Conservation (phyloP, 2,113 vertebrate genomes). For the Laterallus jamaicensis region DNA sequence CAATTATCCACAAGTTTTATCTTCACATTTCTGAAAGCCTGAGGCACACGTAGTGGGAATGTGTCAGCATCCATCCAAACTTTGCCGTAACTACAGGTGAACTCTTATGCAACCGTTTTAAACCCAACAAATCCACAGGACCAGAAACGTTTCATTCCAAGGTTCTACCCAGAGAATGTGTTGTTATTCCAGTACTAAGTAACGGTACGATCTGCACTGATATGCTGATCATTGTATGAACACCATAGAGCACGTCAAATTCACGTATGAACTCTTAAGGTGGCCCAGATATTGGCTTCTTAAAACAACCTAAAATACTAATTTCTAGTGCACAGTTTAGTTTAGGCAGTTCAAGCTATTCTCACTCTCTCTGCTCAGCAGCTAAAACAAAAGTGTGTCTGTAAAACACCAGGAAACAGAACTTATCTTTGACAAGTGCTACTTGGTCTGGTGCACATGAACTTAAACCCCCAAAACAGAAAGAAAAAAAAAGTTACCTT, state of each 20-base stretch:
- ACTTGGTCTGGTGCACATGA: conserved; percentile 47
- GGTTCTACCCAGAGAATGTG: neutral
- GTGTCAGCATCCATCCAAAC: neutral
- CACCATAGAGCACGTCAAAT: neutral
- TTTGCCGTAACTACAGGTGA: neutral
- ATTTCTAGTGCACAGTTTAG: conserved; percentile 22
- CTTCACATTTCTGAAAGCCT: neutral
- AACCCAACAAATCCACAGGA: neutral
- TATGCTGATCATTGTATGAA: conserved; percentile 5
- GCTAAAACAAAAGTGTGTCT: conserved; percentile 54
- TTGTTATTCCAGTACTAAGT: neutral
- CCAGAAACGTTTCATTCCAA: neutral
- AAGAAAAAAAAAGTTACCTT: conserved; percentile 68
- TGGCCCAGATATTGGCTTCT: neutral
- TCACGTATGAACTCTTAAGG: neutral
- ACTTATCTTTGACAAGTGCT: conserved; percentile 58
- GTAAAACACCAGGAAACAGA: conserved; percentile 64
- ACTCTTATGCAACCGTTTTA: neutral
- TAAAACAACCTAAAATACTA: neutral
- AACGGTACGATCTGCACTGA: neutral
- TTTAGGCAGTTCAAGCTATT: conserved; percentile 61
- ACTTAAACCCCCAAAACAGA: conserved; percentile 58
- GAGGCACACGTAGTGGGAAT: neutral
- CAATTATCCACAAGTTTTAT: neutral
- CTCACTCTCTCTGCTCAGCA: conserved; percentile 64